A percentile compares a stretch with the other conserved stretches of the same genome.
Conservation (phyloP, 2,797 vertebrate genomes). For the Prunella strophiata region DNA sequence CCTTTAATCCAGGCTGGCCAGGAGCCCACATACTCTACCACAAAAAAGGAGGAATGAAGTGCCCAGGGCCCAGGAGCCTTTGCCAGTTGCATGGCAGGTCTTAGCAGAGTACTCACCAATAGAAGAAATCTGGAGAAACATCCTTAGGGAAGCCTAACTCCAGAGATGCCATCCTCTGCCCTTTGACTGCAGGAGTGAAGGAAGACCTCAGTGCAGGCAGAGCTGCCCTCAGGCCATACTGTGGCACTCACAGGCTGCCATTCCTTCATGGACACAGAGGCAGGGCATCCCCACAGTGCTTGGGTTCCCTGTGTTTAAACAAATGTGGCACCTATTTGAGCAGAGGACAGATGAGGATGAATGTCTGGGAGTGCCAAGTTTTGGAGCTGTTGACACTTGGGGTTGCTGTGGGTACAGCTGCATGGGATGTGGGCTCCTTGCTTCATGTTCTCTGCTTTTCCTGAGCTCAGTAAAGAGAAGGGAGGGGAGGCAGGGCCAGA, state of each 20-base stretch:
- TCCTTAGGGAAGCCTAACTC: neutral
- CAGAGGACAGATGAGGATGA: neutral
- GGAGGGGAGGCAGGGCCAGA: neutral
- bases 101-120: neutral
- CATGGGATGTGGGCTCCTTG: neutral
- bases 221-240: fast-evolving
- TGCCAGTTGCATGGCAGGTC: neutral
- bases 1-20: neutral
- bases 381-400: neutral
- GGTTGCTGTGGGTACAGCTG: neutral
- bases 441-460: neutral
- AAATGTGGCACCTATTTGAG: neutral
- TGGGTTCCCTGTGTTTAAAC: neutral
- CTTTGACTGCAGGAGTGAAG: neutral
- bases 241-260: neutral
- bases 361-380: neutral
- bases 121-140: neutral
- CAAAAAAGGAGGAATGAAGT: neutral
- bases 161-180: fast-evolving
- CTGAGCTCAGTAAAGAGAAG: neutral
- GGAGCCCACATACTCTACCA: fast-evolving
- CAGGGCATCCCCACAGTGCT: neutral
- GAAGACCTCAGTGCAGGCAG: neutral
- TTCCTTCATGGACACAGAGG: neutral
- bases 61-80: neutral